phyloP scores from a whole-genome alignment of 2,888 invertebrate genomes.

The Tipula confusa region DNA sequence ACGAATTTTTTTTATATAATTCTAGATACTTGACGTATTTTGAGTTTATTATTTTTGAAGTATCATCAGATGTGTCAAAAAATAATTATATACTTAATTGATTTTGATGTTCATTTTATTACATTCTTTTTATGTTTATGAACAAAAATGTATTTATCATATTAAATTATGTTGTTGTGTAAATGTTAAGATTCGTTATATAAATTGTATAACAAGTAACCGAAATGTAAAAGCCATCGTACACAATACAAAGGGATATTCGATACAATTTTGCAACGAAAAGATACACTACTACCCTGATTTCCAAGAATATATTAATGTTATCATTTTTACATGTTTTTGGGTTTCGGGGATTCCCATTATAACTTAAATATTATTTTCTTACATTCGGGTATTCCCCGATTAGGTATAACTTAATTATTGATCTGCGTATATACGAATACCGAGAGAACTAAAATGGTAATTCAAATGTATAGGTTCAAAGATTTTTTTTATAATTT shows the following conservation, averaged over 20 bases:
- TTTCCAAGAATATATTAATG: no score
- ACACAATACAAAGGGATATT: background rate
- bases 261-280: background rate
- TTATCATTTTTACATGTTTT: background rate
- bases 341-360: no score
- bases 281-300: background rate
- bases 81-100: constrained; percentile 20
- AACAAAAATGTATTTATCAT: background rate
- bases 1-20: background rate
- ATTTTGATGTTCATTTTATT: constrained; percentile 3
- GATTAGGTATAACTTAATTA: no score
- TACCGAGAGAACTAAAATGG: no score
- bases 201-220: background rate
- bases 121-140: background rate
- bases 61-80: constrained; percentile 20
- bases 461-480: no score
- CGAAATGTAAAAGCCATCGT: background rate
- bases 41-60: constrained; percentile 20
- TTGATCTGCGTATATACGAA: no score
- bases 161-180: background rate
- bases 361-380: no score
- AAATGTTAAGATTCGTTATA: background rate
- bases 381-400: no score
- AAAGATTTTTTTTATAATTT: no score
- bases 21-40: constrained; percentile 3